Conservation (phyloP, 2,888 invertebrate genomes). For the Pollenia labialis region DNA sequence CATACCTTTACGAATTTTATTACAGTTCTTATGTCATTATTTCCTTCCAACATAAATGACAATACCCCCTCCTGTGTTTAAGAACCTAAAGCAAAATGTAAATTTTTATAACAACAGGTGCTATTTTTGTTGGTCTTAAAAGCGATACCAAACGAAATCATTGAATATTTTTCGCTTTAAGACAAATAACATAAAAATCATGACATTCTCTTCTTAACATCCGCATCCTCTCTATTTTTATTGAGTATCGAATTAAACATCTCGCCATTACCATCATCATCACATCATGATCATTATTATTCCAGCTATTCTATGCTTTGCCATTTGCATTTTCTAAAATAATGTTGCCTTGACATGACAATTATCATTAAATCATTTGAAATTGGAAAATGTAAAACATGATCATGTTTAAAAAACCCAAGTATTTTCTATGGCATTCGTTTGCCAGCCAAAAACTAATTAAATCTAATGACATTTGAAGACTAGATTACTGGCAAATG, state of each 20-base stretch:
- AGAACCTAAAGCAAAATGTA: slow-evolving; percentile 9
- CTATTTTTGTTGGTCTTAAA: slow-evolving; percentile 11
- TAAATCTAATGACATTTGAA: slow-evolving; percentile 69
- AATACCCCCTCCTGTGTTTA: not conserved
- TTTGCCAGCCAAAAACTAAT: slow-evolving; percentile 55
- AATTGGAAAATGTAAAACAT: slow-evolving; percentile 38
- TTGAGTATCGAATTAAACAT: no score
- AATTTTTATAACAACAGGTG: slow-evolving; percentile 62
- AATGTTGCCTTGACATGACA: slow-evolving; percentile 71
- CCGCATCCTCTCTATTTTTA: not conserved
- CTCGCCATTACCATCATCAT: not conserved
- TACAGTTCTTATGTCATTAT: slow-evolving; percentile 20
- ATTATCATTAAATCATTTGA: slow-evolving; percentile 71
- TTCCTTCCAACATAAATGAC: slow-evolving; percentile 6
- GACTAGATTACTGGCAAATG: slow-evolving; percentile 62
- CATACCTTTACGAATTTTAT: not conserved
- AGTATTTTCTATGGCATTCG: slow-evolving; percentile 32
- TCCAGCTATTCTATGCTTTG: not conserved
- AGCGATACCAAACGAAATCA: not conserved
- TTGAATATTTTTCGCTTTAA: not conserved
- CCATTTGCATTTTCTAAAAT: slow-evolving; percentile 61
- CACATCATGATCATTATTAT: slow-evolving; percentile 17
- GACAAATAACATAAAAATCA: slow-evolving; percentile 58
- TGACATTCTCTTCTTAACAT: slow-evolving; percentile 49
- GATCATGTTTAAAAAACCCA: slow-evolving; percentile 8